A percentile compares a stretch with the other conserved stretches of the same genome.
These are phyloP conservation scores for Trichoplusia ni DNA, from an alignment of 1,140 invertebrate genomes.

Conservation along the genomic window DNA sequence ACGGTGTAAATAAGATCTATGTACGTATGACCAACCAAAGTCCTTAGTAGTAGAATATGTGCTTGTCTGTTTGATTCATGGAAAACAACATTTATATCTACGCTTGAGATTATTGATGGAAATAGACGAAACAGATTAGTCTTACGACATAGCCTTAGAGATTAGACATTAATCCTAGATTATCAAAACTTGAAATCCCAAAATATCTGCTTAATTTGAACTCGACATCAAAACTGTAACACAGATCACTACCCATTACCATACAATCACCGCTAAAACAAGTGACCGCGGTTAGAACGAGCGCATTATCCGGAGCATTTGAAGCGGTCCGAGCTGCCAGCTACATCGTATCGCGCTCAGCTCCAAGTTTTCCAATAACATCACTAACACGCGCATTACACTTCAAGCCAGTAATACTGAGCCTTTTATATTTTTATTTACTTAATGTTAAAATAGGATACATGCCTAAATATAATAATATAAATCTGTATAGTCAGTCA, in stretches of 20 bases:
- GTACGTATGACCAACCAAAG: too few relatives aligned
- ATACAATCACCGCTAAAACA: neutral
- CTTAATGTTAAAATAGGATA: neutral
- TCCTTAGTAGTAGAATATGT: too few relatives aligned
- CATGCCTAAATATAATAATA: conserved; percentile 3
- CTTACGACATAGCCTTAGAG: too few relatives aligned
- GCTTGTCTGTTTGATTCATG: too few relatives aligned
- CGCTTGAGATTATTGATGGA: too few relatives aligned
- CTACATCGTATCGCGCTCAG: conserved; percentile 33
- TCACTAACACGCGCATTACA: conserved; percentile 21
- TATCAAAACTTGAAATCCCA: too few relatives aligned
- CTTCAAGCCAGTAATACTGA: neutral
- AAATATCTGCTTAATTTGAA: too few relatives aligned
- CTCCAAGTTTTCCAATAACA: conserved; percentile 35
- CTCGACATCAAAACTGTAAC: neutral
- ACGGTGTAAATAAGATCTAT: too few relatives aligned
- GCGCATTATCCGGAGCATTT: neutral
- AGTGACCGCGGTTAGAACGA: conserved; percentile 2
- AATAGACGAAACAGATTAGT: too few relatives aligned
- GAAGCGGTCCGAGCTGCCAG: neutral
- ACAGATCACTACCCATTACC: neutral
- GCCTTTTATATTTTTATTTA: conserved; percentile 21
- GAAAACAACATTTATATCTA: too few relatives aligned
- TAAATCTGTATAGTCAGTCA: too few relatives aligned
- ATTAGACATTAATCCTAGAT: too few relatives aligned